Percentiles rank a stretch among this genome's conserved stretches.
Conservation (phyloP, 2,797 vertebrate genomes). For the Delichon dasypus region DNA sequence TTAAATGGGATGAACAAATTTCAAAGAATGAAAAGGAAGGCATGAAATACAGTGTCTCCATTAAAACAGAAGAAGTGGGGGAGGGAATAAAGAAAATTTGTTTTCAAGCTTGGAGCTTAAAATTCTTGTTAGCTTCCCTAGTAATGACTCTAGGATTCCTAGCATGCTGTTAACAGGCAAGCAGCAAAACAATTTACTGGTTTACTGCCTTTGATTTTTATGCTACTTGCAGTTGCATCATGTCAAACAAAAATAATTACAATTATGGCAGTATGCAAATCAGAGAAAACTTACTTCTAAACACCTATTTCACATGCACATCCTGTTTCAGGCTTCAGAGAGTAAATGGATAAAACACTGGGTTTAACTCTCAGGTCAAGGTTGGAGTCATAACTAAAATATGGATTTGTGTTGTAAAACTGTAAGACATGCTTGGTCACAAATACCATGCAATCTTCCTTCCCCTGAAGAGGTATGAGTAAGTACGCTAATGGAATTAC, state of each 20-base stretch:
- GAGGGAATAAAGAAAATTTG: not conserved
- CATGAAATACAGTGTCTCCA: not conserved
- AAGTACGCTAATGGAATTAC: constrained; percentile 30
- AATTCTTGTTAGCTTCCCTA: constrained; percentile 3
- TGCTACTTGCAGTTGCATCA: constrained; percentile 35
- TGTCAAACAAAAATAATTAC: constrained; percentile 69
- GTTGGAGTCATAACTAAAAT: constrained; percentile 52
- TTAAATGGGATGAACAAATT: constrained; percentile 54
- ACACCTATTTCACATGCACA: not conserved
- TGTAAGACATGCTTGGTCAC: not conserved
- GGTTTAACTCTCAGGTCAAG: constrained; percentile 51
- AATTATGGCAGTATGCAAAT: constrained; percentile 45
- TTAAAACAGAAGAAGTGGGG: not conserved
- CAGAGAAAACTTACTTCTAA: constrained; percentile 9
- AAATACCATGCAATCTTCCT: constrained; percentile 1
- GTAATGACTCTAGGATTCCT: constrained; percentile 30
- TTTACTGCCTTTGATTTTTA: constrained; percentile 68
- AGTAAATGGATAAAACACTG: constrained; percentile 34
- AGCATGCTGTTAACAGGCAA: constrained; percentile 41
- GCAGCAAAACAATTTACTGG: constrained; percentile 64
- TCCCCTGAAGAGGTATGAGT: constrained; percentile 10
- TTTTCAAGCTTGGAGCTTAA: constrained; percentile 22
- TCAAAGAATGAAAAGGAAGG: constrained; percentile 36
- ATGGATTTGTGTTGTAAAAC: constrained; percentile 23
- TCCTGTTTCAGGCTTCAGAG: constrained; percentile 38